phyloP scores from a whole-genome alignment of 2,113 vertebrate species.

The Pogonocichla stellata region DNA sequence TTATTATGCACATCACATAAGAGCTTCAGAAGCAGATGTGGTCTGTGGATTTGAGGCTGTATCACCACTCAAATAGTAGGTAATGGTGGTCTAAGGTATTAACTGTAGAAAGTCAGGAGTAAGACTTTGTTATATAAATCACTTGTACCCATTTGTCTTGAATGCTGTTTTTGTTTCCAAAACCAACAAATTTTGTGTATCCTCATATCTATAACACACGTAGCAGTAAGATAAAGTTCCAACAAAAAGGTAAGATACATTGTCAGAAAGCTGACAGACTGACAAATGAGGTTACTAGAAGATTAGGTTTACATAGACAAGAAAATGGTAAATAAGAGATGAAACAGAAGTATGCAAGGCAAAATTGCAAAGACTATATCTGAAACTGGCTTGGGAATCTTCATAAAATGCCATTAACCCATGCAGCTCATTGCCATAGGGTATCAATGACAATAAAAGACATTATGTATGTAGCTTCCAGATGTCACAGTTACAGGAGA shows the following conservation, averaged over 20 bases:
- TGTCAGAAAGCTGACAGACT: neutral
- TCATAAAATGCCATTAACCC: neutral
- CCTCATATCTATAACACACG: neutral
- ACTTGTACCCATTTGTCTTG: neutral
- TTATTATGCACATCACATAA: fast-evolving
- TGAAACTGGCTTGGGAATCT: neutral
- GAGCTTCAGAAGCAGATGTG: neutral
- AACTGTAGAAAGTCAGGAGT: neutral
- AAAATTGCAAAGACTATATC: neutral
- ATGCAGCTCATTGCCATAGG: neutral
- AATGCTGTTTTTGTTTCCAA: neutral
- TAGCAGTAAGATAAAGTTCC: neutral
- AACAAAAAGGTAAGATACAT: neutral
- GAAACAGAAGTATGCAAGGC: neutral
- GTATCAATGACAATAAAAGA: neutral
- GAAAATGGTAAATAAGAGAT: neutral
- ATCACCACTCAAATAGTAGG: neutral
- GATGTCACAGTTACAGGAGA: neutral
- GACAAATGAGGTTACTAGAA: neutral
- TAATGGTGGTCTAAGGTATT: neutral
- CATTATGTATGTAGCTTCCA: neutral
- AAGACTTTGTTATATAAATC: neutral
- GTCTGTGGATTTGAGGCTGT: neutral
- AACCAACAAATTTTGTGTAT: neutral
- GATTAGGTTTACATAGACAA: neutral